A percentile compares a stretch with the other conserved stretches of the same genome.
phyloP scores from a whole-genome alignment of 2,113 vertebrate genomes.

The Polypterus bichir region DNA sequence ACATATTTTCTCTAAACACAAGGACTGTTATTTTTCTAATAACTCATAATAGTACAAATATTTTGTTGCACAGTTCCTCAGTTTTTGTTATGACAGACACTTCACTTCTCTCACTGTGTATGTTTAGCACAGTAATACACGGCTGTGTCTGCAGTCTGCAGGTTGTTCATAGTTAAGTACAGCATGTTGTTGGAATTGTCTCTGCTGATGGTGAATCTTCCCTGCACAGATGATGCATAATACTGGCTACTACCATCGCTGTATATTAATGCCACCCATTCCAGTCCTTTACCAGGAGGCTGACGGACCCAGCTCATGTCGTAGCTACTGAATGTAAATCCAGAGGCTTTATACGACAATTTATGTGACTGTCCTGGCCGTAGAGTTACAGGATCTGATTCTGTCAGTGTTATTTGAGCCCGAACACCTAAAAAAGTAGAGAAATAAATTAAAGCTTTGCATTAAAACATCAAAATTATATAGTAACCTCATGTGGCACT shows the following conservation, averaged over 20 bases:
- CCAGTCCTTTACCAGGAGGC: neutral
- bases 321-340: neutral
- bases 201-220: conserved; percentile 8
- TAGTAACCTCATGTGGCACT: too few species aligned
- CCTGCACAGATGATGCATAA: neutral
- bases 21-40: too few species aligned
- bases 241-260: neutral
- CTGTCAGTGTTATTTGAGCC: too few species aligned
- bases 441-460: too few species aligned
- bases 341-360: neutral
- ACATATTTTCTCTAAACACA: too few species aligned
- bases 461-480: too few species aligned
- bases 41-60: too few species aligned
- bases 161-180: conserved; percentile 11
- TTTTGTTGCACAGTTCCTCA: too few species aligned
- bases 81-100: too few species aligned
- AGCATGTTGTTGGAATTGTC: neutral
- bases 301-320: neutral
- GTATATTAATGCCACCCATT: conserved; percentile 4
- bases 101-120: neutral
- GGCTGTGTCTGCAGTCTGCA: conserved; percentile 1
- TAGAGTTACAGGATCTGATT: too few species aligned
- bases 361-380: conserved; percentile 1
- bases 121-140: conserved; percentile 2
- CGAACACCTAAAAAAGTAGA: too few species aligned